phyloP scores from a whole-genome alignment of 2,797 vertebrate species.

The Todus mexicanus region DNA sequence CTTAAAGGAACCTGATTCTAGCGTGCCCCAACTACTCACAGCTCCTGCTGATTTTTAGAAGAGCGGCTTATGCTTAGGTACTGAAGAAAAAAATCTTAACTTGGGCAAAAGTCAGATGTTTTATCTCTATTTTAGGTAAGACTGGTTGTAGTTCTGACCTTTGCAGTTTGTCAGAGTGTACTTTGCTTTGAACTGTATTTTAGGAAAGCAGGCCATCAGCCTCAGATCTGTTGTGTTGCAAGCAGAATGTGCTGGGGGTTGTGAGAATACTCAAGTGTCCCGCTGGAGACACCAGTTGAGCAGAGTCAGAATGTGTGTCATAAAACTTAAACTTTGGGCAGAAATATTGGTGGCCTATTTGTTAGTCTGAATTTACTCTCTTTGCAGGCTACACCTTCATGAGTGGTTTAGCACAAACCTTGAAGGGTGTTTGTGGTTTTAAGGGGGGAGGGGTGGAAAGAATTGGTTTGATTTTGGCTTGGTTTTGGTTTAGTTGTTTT shows the following conservation, averaged over 20 bases:
- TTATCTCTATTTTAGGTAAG: constrained; percentile 1
- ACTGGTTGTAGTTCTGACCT: constrained; percentile 19
- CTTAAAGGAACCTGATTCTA: background rate
- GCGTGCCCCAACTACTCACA: background rate
- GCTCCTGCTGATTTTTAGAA: background rate
- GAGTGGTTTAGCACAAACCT: background rate
- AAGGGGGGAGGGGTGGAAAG: too few relatives aligned
- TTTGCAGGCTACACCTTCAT: background rate
- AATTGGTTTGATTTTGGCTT: background rate
- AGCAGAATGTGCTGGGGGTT: background rate
- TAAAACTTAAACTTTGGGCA: background rate
- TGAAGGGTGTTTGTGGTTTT: background rate
- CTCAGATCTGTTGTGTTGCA: background rate
- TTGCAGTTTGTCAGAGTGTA: constrained; percentile 12
- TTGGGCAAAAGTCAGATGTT: background rate
- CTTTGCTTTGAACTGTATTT: constrained; percentile 32
- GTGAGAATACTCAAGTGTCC: background rate
- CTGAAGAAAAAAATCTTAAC: background rate
- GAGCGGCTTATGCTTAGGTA: background rate
- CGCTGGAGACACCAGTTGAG: background rate
- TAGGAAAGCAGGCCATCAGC: constrained; percentile 19
- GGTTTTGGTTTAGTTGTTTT: background rate
- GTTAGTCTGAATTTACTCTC: background rate
- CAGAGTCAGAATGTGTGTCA: background rate
- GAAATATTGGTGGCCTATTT: background rate